Evolutionary conservation across 2,113 vertebrate genomes (phyloP).

Genomic region (Bucco capensis): DNA sequence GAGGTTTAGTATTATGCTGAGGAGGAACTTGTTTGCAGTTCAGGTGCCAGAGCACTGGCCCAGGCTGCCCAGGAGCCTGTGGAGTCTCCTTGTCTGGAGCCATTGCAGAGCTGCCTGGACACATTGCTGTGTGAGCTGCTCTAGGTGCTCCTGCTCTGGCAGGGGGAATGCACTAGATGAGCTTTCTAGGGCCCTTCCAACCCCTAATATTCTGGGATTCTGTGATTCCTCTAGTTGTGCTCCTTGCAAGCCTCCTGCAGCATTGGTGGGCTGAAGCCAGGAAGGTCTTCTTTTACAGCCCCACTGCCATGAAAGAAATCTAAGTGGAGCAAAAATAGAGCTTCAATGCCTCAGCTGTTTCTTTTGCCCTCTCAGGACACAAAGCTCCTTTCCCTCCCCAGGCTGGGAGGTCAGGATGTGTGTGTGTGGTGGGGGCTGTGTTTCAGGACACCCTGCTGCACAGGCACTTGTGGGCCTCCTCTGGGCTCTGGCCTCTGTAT

Average conservation of each 20-base stretch:
- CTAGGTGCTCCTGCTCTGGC: too few species aligned
- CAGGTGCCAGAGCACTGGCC: too few species aligned
- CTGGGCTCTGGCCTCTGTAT: not conserved
- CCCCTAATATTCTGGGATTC: too few species aligned
- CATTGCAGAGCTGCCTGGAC: too few species aligned
- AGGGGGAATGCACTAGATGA: too few species aligned
- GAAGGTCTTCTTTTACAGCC: slow-evolving; percentile 11
- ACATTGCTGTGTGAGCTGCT: too few species aligned
- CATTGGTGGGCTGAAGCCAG: not conserved
- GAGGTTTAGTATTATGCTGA: too few species aligned
- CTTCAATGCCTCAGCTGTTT: slow-evolving; percentile 31
- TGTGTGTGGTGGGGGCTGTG: not conserved
- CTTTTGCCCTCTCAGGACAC: not conserved
- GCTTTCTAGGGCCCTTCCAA: too few species aligned
- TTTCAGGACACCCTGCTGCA: not conserved
- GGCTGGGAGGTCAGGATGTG: not conserved
- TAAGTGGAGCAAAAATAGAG: not conserved
- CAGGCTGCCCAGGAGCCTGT: too few species aligned
- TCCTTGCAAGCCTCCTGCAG: not conserved
- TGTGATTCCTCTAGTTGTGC: too few species aligned
- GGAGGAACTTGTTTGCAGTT: too few species aligned
- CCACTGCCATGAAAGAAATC: not conserved
- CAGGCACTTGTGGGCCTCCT: not conserved
- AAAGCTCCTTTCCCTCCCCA: not conserved
- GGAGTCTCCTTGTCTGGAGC: too few species aligned